These are phyloP conservation scores for Pseudococcus viburni DNA, from an alignment of 2,888 invertebrate species.

Conservation along the genomic window DNA sequence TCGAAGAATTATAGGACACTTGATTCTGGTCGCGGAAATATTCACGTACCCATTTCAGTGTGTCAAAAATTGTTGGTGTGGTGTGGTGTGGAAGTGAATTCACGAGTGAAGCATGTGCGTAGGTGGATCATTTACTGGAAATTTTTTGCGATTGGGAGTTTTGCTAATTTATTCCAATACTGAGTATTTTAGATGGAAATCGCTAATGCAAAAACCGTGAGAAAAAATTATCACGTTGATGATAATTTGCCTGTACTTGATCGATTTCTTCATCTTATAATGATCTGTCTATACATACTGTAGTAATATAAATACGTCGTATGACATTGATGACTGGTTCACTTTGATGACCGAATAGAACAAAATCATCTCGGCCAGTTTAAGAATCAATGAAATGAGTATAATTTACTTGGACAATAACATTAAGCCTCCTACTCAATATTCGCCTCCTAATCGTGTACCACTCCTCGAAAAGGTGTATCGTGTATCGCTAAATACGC, in stretches of 20 bases:
- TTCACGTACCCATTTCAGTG: not conserved
- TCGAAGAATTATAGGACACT: constrained; percentile 13
- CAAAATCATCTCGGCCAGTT: not conserved
- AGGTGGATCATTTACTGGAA: no score
- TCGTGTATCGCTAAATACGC: not conserved
- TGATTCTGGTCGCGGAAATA: constrained; percentile 1
- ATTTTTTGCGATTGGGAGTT: no score
- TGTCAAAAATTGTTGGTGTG: not conserved
- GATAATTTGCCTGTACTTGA: not conserved
- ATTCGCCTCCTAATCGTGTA: constrained; percentile 41
- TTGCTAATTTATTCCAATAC: no score
- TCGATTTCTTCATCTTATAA: not conserved
- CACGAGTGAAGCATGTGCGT: no score
- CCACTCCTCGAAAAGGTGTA: constrained; percentile 50
- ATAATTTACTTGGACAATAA: constrained; percentile 36
- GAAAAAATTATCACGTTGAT: not conserved
- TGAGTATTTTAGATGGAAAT: not conserved
- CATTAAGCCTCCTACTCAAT: constrained; percentile 52
- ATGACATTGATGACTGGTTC: constrained; percentile 17
- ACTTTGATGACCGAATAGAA: not conserved
- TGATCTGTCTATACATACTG: not conserved
- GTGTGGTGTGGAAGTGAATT: no score
- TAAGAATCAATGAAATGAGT: constrained; percentile 47
- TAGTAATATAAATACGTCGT: not conserved
- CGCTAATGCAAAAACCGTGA: not conserved